Conservation (phyloP, 2,797 vertebrate species). For the Premnoplex brunnescens region DNA sequence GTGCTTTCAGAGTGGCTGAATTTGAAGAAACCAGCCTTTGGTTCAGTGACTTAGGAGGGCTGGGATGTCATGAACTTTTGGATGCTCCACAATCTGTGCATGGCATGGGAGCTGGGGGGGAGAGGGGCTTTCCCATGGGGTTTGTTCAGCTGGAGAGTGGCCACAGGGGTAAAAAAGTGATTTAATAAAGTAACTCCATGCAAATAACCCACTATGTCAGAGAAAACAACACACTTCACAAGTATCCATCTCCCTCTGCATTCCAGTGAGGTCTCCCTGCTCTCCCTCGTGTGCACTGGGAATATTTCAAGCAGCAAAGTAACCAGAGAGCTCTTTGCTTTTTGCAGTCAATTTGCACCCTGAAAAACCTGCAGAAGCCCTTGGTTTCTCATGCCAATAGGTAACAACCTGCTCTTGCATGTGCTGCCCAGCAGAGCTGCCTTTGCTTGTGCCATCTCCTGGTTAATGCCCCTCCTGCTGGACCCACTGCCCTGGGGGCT, state of each 20-base stretch:
- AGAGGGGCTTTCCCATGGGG: rapidly evolving
- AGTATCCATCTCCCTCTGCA: background rate
- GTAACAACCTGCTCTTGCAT: rapidly evolving
- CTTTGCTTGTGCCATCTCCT: background rate
- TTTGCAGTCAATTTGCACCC: background rate
- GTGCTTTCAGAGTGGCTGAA: background rate
- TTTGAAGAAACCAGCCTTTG: background rate
- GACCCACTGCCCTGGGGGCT: background rate
- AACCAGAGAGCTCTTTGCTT: background rate
- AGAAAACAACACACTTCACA: background rate
- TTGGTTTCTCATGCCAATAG: background rate
- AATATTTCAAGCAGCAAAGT: background rate
- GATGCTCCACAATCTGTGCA: background rate
- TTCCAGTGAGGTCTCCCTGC: background rate
- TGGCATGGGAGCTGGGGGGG: background rate
- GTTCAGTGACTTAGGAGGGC: background rate
- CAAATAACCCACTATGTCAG: background rate
- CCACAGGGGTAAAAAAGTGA: background rate
- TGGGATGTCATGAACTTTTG: background rate
- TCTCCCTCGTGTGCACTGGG: background rate
- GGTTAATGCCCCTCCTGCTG: background rate
- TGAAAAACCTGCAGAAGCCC: background rate
- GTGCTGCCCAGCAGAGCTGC: background rate
- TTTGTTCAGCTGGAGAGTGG: background rate
- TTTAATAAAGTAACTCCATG: background rate